Conservation (phyloP, 1,140 invertebrate species). For the Camponotus vicinus region DNA sequence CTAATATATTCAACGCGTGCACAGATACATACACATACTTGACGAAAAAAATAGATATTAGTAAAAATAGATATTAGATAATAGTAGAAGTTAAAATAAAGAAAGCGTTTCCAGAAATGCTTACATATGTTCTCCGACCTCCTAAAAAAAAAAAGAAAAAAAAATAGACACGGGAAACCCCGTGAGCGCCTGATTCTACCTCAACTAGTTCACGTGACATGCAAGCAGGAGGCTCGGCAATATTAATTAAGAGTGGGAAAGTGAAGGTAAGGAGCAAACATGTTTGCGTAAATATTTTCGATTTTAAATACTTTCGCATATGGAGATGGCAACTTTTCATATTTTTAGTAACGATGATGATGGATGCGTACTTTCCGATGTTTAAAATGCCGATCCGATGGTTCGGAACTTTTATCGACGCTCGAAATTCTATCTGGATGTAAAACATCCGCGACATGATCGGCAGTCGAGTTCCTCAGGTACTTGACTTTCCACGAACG, state of each 20-base stretch:
- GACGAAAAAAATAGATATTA: not conserved
- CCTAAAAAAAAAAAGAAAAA: conserved; percentile 6
- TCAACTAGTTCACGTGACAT: conserved; percentile 27
- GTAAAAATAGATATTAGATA: not conserved
- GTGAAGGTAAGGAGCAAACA: conserved; percentile 16
- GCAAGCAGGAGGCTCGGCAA: not conserved
- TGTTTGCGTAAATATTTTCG: conserved; percentile 16
- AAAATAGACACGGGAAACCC: conserved; percentile 11
- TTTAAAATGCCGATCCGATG: not conserved
- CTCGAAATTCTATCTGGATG: not conserved
- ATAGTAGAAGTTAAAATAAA: conserved; percentile 18
- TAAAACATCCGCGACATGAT: not conserved
- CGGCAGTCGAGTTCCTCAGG: not conserved
- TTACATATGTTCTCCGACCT: not conserved
- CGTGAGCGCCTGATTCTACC: not conserved
- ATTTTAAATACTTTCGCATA: conserved; percentile 38
- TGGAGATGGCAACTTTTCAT: conserved; percentile 13
- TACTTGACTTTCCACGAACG: not conserved
- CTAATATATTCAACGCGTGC: not conserved
- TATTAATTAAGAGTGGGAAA: conserved; percentile 24
- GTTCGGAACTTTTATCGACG: not conserved
- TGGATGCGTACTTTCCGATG: not conserved
- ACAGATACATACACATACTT: no score
- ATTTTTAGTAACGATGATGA: conserved; percentile 9
- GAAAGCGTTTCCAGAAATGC: not conserved